Evolutionary conservation across 2,888 invertebrate genomes (phyloP).

Genomic region (Branchellion lobata): DNA sequence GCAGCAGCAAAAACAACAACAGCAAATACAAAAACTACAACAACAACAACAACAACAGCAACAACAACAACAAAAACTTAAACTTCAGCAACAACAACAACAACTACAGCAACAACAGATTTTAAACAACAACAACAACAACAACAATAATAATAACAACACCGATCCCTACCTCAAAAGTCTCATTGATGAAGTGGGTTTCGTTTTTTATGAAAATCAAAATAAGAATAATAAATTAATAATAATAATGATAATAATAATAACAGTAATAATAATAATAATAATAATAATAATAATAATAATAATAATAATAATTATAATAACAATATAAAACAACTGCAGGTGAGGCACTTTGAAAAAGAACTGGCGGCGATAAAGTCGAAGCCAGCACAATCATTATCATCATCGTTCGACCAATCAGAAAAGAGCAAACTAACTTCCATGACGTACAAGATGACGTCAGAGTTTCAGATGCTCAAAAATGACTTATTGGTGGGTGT

Average conservation of each 20-base stretch:
- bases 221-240: no score
- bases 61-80: not conserved
- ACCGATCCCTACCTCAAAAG: not conserved
- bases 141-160: not conserved
- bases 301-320: no score
- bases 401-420: not conserved
- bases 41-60: not conserved
- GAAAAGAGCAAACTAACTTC: not conserved
- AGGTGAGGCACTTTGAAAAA: constrained; percentile 66
- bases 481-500: not conserved
- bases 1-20: not conserved
- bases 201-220: no score
- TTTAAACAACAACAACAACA: no score
- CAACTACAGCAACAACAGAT: not conserved
- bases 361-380: constrained; percentile 70
- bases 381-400: constrained; percentile 62
- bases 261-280: no score
- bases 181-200: not conserved
- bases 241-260: not conserved
- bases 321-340: not conserved
- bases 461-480: constrained; percentile 1
- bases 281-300: no score
- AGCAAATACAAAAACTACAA: not conserved
- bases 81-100: not conserved
- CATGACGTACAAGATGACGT: not conserved